Percentiles rank a stretch among this genome's conserved stretches.
Evolutionary conservation across 2,888 invertebrate species (phyloP).

Genomic region (Zeuzera pyrina): DNA sequence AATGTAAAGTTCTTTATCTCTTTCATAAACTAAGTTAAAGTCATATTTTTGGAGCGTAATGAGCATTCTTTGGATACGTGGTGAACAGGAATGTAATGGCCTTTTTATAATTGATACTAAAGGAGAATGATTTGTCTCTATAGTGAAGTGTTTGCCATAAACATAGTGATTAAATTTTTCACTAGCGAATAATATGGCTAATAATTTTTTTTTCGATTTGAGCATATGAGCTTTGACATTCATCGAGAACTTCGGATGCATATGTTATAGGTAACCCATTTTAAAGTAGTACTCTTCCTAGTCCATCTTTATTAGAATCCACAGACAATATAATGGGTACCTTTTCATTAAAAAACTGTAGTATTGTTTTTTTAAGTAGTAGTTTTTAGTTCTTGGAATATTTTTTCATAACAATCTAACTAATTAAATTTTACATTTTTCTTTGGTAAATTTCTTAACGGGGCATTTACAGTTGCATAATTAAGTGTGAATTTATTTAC

Average conservation of each 20-base stretch:
- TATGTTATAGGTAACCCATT: neutral
- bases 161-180: conserved; percentile 12
- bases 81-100: conserved; percentile 9
- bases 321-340: conserved; percentile 12
- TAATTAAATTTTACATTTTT: conserved; percentile 4
- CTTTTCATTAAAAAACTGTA: conserved; percentile 14
- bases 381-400: neutral
- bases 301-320: conserved; percentile 14
- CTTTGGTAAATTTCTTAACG: conserved; percentile 3
- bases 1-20: neutral
- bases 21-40: no score
- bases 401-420: neutral
- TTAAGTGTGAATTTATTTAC: conserved; percentile 4
- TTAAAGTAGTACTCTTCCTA: no score
- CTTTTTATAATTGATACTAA: conserved; percentile 13
- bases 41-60: no score
- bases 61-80: no score
- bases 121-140: conserved; percentile 14
- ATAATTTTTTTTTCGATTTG: neutral
- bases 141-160: conserved; percentile 11
- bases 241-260: neutral
- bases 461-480: neutral
- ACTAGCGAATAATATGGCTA: conserved; percentile 13
- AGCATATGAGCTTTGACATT: neutral
- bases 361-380: conserved; percentile 7